Evolutionary conservation across 2,888 invertebrate genomes (phyloP).

Genomic region (Melinopterus prodromus): DNA sequence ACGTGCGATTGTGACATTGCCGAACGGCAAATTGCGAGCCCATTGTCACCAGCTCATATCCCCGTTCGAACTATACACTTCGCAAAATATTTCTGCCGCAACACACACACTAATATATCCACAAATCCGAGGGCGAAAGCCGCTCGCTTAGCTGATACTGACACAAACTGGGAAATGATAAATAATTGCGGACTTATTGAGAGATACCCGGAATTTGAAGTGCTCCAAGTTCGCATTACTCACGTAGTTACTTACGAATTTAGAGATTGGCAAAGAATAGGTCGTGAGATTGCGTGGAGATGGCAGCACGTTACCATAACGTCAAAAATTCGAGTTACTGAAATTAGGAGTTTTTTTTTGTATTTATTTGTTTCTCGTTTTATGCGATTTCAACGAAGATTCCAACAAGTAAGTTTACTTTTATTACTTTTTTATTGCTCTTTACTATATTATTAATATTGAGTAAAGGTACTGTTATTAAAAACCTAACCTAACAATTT

Average conservation of each 20-base stretch:
- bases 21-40: conserved; percentile 5
- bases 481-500: neutral
- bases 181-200: neutral
- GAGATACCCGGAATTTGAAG: conserved; percentile 14
- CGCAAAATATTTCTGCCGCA: neutral
- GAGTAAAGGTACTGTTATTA: neutral
- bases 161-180: neutral
- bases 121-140: neutral
- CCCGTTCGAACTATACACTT: conserved; percentile 8
- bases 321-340: neutral
- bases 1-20: conserved; percentile 28
- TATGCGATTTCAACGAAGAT: neutral
- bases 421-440: neutral
- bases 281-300: neutral
- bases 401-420: neutral
- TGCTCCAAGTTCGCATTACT: neutral
- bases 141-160: neutral
- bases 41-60: neutral
- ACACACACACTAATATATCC: neutral
- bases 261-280: neutral
- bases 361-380: neutral
- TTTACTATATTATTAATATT: too few relatives aligned
- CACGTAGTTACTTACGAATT: neutral
- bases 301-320: neutral
- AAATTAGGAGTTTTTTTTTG: neutral